Evolutionary conservation across 2,113 vertebrate genomes (phyloP).

Genomic region (Chaetodon auriga): DNA sequence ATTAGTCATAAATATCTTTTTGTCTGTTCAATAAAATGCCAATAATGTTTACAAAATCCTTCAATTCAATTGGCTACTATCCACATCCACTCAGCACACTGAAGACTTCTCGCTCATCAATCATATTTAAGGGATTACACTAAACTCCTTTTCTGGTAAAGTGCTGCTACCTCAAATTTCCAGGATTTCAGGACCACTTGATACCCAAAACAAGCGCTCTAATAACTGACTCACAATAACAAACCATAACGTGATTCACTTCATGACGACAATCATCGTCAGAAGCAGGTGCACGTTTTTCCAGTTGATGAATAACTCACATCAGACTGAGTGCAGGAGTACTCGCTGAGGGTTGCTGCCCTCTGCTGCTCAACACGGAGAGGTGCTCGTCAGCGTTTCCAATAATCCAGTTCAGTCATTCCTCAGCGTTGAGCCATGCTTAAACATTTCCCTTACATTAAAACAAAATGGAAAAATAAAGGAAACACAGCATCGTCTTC

Average conservation of each 20-base stretch:
- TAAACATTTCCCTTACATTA: not conserved
- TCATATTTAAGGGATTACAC: not conserved
- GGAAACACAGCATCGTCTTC: too few relatives aligned
- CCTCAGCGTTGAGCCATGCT: too few relatives aligned
- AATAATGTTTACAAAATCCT: not conserved
- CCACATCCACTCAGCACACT: not conserved
- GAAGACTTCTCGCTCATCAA: not conserved
- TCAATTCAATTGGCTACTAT: not conserved
- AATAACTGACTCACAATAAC: not conserved
- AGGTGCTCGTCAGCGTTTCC: not conserved
- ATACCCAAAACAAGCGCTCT: not conserved
- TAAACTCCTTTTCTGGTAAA: not conserved
- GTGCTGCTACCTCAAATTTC: not conserved
- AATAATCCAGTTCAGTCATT: too few relatives aligned
- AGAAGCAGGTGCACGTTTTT: not conserved
- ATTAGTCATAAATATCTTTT: constrained; percentile 1
- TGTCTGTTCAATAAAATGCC: not conserved
- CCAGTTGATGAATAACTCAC: not conserved
- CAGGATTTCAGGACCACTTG: not conserved
- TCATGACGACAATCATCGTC: not conserved
- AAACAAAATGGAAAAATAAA: too few relatives aligned
- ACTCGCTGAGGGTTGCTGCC: constrained; percentile 25
- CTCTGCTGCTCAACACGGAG: constrained; percentile 30
- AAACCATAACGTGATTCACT: not conserved
- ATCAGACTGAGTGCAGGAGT: too few relatives aligned